Evolutionary conservation across 2,888 invertebrate species (phyloP).

Genomic region (Margaritifera margaritifera): DNA sequence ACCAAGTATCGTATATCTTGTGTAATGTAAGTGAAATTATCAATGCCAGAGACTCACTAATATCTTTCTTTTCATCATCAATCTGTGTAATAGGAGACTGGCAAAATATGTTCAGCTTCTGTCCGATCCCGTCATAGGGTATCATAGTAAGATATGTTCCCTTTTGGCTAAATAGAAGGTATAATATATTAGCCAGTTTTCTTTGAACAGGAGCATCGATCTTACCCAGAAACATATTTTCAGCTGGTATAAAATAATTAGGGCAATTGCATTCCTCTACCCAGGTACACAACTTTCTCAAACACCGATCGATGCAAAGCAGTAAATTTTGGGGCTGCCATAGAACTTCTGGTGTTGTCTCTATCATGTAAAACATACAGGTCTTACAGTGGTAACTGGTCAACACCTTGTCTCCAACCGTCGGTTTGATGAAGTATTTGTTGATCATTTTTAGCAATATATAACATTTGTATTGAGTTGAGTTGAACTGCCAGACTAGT

Average conservation of each 20-base stretch:
- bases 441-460: constrained; percentile 4
- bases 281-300: not conserved
- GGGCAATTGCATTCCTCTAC: not conserved
- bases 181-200: too few relatives aligned
- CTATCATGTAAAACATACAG: constrained; percentile 4
- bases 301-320: not conserved
- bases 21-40: too few relatives aligned
- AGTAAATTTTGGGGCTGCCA: constrained; percentile 5
- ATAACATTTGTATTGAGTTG: not conserved
- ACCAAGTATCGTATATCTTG: too few relatives aligned
- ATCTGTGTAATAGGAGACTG: too few relatives aligned
- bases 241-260: constrained; percentile 7
- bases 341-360: not conserved
- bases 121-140: too few relatives aligned
- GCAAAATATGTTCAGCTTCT: too few relatives aligned
- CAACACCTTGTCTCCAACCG: not conserved
- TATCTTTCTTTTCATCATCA: too few relatives aligned
- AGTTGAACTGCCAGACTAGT: too few relatives aligned
- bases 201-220: too few relatives aligned
- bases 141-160: too few relatives aligned
- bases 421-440: not conserved
- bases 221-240: constrained; percentile 6
- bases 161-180: too few relatives aligned
- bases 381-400: constrained; percentile 8
- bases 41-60: too few relatives aligned